Base-by-base conservation (phyloP, 1,140 invertebrate genomes). In the Asbolus verrucosus region DNA sequence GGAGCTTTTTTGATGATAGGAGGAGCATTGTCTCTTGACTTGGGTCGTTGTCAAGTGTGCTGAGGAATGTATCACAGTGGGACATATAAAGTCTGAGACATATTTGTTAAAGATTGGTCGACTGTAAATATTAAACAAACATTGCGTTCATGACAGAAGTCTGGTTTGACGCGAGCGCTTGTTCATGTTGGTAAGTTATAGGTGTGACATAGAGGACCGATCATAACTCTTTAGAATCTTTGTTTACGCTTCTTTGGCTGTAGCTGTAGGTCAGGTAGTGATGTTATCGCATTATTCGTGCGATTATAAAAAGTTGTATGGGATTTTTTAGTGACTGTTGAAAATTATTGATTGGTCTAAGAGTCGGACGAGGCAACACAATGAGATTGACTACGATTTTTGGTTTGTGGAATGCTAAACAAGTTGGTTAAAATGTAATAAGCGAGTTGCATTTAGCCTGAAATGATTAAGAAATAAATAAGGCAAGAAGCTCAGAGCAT, bases 61-160 rank as follows among this genome's bases (percentile, higher is more conserved):
- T 13, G 50, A 21, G 18, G 18, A 59, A 59, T 11, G 33, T 11
- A 36, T 36, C 33, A 36, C 19, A 59, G 18, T 59, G 19, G 50
- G 27, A 27, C 19, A 24, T 14, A n/a, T 9, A 18, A 59, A 11
- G 16, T 59, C 19, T 59, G 16, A 24, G 19, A 59, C 11, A n/a
- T 38, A 63, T 63, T 62, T 63, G 38, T 63, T 63, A 39, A 21
- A 63, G 33, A 38, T 39, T 63, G 61, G 61, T 41, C 69, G 69
- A 70, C 62, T 59, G 50, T 70, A 70, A 70, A 70, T 70, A 70
- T 70, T 66, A 70, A 66, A 59, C 62, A 70, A 70, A 70, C 69
- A 70, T 70, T 65, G 69, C 46, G 62, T 65, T 70, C 69, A 66
- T 63, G 69, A 65, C 69, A 70, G 61, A 70, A 70, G 46, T 70